Percentiles rank a stretch among this genome's conserved stretches.
phyloP scores from a whole-genome alignment of 2,113 vertebrate species.

The Dromaius novaehollandiae region DNA sequence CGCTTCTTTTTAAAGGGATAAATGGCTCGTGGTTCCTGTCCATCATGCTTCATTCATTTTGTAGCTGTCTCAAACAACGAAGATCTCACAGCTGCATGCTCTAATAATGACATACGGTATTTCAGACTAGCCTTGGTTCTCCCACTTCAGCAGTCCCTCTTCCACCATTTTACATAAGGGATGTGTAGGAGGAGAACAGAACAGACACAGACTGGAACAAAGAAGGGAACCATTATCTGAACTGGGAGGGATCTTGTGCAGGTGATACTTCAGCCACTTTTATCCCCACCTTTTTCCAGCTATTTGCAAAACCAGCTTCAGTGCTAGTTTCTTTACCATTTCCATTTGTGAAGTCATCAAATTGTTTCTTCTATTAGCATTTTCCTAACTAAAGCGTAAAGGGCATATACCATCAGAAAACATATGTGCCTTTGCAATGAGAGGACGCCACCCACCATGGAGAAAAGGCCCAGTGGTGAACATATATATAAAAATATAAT shows the following conservation, averaged over 20 bases:
- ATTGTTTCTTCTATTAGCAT: not conserved
- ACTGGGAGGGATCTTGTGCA: not conserved
- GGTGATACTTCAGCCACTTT: not conserved
- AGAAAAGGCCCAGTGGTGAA: not conserved
- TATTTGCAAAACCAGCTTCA: not conserved
- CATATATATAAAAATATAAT: not conserved
- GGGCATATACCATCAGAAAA: not conserved
- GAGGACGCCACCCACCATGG: fast-evolving
- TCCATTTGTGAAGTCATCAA: not conserved
- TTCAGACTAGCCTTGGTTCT: not conserved
- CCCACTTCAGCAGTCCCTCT: not conserved
- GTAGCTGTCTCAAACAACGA: not conserved
- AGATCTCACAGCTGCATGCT: not conserved
- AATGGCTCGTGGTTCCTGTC: not conserved
- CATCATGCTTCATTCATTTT: not conserved
- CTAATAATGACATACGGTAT: not conserved
- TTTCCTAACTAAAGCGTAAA: not conserved
- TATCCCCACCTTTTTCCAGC: not conserved
- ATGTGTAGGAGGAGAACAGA: not conserved
- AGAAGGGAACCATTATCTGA: not conserved
- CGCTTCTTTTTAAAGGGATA: not conserved
- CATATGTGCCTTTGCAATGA: not conserved
- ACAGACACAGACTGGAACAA: not conserved
- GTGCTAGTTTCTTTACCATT: not conserved
- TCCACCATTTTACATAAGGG: not conserved